These are phyloP conservation scores for Antennarius striatus DNA, from an alignment of 2,113 vertebrate species.

Conservation along the genomic window DNA sequence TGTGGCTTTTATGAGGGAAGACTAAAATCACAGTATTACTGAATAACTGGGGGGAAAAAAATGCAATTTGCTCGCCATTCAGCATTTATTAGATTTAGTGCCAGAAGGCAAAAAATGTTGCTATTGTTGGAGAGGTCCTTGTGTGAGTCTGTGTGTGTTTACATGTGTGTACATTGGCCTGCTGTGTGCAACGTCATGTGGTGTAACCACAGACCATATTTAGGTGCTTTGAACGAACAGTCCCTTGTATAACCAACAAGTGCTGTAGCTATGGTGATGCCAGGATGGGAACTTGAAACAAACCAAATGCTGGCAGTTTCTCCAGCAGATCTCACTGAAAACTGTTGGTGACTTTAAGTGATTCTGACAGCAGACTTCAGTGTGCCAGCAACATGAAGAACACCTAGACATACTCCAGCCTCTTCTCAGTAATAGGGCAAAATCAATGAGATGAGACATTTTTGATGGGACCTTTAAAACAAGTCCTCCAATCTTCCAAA, in stretches of 20 bases:
- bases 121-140: constrained; percentile 33
- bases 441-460: constrained; percentile 16
- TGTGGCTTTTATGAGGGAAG: constrained; percentile 28
- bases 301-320: constrained; percentile 24
- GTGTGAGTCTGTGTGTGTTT: constrained; percentile 35
- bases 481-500: constrained; percentile 7
- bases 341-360: constrained; percentile 29
- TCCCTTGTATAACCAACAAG: constrained; percentile 73
- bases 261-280: constrained; percentile 66
- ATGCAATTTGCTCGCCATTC: constrained; percentile 27
- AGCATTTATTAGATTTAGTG: constrained; percentile 47
- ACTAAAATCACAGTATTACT: constrained; percentile 39
- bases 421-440: constrained; percentile 3
- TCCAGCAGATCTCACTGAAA: constrained; percentile 31
- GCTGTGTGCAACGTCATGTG: constrained; percentile 59
- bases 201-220: constrained; percentile 63
- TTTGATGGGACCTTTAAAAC: constrained; percentile 20
- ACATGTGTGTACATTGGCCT: constrained; percentile 41
- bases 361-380: constrained; percentile 21
- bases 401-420: constrained; percentile 5
- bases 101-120: constrained; percentile 48
- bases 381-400: constrained; percentile 8
- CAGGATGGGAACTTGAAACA: constrained; percentile 14
- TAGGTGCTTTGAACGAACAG: constrained; percentile 62
- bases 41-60: constrained; percentile 39